These are phyloP conservation scores for Numida meleagris DNA, from an alignment of 2,113 vertebrate genomes.

Conservation along the genomic window DNA sequence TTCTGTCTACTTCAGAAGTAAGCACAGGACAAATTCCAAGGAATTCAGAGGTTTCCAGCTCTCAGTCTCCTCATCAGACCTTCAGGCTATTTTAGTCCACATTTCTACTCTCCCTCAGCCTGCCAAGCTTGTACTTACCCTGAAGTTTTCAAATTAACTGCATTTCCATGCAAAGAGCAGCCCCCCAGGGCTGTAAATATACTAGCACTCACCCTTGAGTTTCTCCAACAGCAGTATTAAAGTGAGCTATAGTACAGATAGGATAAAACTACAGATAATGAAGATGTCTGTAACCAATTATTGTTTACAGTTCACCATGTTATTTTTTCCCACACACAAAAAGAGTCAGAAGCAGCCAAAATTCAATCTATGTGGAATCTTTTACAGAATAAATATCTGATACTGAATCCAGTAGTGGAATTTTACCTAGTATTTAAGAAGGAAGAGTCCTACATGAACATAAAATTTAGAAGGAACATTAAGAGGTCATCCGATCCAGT, in stretches of 20 bases:
- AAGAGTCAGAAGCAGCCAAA: background rate
- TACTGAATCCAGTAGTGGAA: background rate
- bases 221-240: background rate
- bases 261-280: background rate
- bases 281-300: background rate
- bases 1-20: background rate
- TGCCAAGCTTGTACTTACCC: constrained; percentile 1
- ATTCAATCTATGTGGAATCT: background rate
- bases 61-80: background rate
- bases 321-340: background rate
- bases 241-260: background rate
- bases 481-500: constrained; percentile 38
- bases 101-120: background rate
- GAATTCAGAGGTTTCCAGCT: background rate
- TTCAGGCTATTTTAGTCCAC: constrained; percentile 21
- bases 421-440: background rate
- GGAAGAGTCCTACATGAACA: background rate
- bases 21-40: background rate
- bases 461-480: constrained; percentile 22
- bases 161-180: background rate
- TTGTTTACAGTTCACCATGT: background rate
- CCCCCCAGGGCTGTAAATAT: background rate
- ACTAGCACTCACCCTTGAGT: background rate
- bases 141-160: constrained; percentile 7
- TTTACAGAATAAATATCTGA: background rate